Conservation (phyloP, 1,140 invertebrate genomes). For the Apis laboriosa region DNA sequence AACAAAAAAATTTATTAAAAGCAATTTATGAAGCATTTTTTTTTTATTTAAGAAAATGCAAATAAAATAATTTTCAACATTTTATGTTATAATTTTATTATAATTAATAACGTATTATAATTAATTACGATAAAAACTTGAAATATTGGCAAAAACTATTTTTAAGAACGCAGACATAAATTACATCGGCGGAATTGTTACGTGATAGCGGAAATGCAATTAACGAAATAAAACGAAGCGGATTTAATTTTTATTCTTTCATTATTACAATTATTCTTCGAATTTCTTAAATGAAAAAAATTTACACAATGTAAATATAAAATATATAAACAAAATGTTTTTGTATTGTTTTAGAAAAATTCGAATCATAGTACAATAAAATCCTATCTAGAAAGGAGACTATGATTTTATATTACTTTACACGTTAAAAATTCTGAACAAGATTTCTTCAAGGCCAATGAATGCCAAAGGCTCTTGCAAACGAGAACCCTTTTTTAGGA, state of each 20-base stretch:
- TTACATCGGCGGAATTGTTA: neutral
- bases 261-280: too few relatives aligned
- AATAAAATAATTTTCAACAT: neutral
- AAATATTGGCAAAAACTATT: neutral
- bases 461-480: neutral
- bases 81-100: neutral
- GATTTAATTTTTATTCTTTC: too few relatives aligned
- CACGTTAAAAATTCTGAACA: neutral
- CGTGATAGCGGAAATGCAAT: neutral
- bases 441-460: constrained; percentile 2
- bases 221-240: neutral
- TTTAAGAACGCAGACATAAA: neutral
- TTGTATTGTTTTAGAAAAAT: neutral
- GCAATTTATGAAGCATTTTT: neutral
- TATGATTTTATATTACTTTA: neutral
- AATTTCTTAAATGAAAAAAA: neutral
- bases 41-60: neutral
- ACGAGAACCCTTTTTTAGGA: constrained; percentile 11
- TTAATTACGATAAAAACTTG: neutral
- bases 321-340: too few relatives aligned
- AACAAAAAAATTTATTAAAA: neutral
- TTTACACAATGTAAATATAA: neutral
- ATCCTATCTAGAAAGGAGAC: neutral
- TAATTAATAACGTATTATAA: too few relatives aligned
- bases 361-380: too few relatives aligned